Evolutionary conservation across 2,888 invertebrate species (phyloP).

Genomic region (Micropterix aruncella): DNA sequence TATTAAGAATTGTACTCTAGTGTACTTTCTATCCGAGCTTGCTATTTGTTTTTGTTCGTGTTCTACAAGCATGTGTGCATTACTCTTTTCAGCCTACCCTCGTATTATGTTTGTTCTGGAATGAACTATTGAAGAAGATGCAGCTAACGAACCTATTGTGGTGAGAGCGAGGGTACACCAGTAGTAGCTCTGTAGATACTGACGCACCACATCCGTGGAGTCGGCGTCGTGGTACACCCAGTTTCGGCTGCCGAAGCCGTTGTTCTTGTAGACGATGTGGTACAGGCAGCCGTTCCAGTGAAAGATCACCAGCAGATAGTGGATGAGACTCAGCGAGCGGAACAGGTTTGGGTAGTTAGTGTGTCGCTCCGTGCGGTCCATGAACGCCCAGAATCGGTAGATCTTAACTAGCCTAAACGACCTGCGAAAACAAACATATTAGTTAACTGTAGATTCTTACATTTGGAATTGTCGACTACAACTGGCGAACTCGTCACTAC

Average conservation of each 20-base stretch:
- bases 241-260: conserved; percentile 86
- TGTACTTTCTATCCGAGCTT: background rate
- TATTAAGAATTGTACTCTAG: background rate
- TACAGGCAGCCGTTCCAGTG: conserved; percentile 99
- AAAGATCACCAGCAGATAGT: conserved; percentile 95
- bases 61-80: no score
- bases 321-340: conserved; percentile 81
- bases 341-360: conserved; percentile 98
- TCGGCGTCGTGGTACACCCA: conserved; percentile 84
- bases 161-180: conserved; percentile 96
- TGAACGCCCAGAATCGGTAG: conserved; percentile 96
- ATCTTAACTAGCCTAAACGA: conserved; percentile 95
- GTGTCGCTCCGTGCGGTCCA: conserved; percentile 96
- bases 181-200: conserved; percentile 95
- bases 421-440: no score
- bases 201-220: conserved; percentile 79
- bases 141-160: conserved; percentile 63
- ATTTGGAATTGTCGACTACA: no score
- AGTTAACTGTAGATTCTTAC: no score
- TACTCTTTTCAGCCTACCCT: background rate
- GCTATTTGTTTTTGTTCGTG: no score
- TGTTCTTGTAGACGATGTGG: conserved; percentile 92
- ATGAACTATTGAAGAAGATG: no score
- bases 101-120: background rate
- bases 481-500: no score